Base-by-base conservation (phyloP, 2,888 invertebrate species). In the Hybos culiciformis region DNA sequence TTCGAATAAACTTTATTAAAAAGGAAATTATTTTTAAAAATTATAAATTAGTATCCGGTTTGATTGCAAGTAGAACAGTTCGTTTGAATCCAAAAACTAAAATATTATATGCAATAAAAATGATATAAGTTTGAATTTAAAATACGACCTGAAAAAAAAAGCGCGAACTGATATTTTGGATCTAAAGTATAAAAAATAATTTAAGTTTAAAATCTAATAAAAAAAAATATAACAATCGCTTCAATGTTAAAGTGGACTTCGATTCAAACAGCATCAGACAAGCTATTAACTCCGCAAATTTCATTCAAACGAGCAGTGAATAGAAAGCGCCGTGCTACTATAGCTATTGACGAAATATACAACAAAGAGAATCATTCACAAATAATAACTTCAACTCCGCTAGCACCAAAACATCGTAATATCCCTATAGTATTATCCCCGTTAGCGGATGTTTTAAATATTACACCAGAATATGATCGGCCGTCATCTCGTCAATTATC, bases 171-270 rank as follows among this genome's bases (percentile, higher is more conserved):
- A n/a, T n/a, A n/a, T n/a, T n/a, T n/a, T n/a, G n/a, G n/a, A n/a
- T n/a, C n/a, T n/a, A n/a, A n/a, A n/a, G n/a, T n/a, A n/a, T n/a
- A n/a, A n/a, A n/a, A n/a, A n/a, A n/a, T n/a, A n/a, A n/a, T n/a
- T n/a, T n/a, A n/a, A n/a, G n/a, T n/a, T n/a, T n/a, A n/a, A n/a
- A n/a, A n/a, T n/a, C n/a, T n/a, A n/a, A n/a, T n/a, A n/a, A n/a
- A n/a, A n/a, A n/a, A n/a, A n/a, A n/a, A n/a, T n/a, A n/a, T n/a
- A n/a, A n/a, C n/a, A n/a, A n/a, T n/a, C n/a, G n/a, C n/a, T 26
- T 51, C 39, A 18, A 63, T 63, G 63, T 57, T 63, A 37, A 63
- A 63, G 59, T 63, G 63, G 63, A 59, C 64, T 11, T 56, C 63
- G 29, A 55, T 56, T 19, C 59, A 60, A 38, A 56, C 55, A 45